A percentile compares a stretch with the other conserved stretches of the same genome.
These are phyloP conservation scores for Stigmatopora argus DNA, from an alignment of 2,113 vertebrate species.

Conservation along the genomic window DNA sequence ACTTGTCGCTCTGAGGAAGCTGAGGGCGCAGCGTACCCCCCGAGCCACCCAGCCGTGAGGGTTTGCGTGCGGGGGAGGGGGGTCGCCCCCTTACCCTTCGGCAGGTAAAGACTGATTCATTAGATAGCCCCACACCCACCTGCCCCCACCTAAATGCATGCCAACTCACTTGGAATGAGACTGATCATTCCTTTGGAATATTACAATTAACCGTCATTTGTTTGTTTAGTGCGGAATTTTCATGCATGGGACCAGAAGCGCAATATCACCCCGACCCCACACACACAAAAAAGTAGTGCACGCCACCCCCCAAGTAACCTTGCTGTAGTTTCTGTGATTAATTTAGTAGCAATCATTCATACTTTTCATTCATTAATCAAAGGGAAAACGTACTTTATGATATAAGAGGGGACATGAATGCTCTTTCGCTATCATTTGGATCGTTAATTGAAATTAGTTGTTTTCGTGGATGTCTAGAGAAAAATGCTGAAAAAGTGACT, in stretches of 20 bases:
- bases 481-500: too few relatives aligned
- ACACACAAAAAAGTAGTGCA: background rate
- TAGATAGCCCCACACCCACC: conserved; percentile 29
- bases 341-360: too few relatives aligned
- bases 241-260: conserved; percentile 21
- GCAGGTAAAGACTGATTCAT: conserved; percentile 70
- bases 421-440: too few relatives aligned
- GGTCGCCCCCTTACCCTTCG: conserved; percentile 45
- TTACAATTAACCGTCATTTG: background rate
- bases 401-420: too few relatives aligned
- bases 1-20: conserved; percentile 74
- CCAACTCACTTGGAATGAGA: conserved; percentile 37
- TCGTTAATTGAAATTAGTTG: too few relatives aligned
- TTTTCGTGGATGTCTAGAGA: too few relatives aligned
- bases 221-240: conserved; percentile 39
- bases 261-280: conserved; percentile 17
- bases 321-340: too few relatives aligned
- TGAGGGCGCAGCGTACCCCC: conserved; percentile 58
- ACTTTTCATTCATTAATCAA: too few relatives aligned
- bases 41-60: conserved; percentile 68
- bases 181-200: conserved; percentile 10
- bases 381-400: too few relatives aligned
- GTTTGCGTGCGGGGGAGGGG: conserved; percentile 46
- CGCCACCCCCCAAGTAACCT: too few relatives aligned
- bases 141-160: conserved; percentile 33